These are phyloP conservation scores for Galbula dea DNA, from an alignment of 2,113 vertebrate species.

Conservation along the genomic window DNA sequence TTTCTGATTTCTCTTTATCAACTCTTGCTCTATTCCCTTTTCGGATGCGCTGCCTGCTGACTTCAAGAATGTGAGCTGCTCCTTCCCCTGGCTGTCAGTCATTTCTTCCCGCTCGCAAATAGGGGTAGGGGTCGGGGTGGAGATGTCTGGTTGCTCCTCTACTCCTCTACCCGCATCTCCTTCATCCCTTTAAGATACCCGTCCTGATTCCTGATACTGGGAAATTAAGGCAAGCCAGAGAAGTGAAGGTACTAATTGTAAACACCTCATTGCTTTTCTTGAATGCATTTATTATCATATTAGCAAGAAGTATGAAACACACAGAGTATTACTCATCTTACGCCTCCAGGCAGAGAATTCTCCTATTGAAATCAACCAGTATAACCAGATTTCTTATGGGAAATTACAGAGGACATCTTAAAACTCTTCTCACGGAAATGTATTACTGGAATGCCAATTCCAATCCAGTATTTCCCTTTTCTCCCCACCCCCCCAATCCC, in stretches of 20 bases:
- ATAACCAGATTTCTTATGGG: conserved; percentile 78
- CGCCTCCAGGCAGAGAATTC: conserved; percentile 76
- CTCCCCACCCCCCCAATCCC: background rate
- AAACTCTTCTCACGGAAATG: conserved; percentile 61
- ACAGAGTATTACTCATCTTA: conserved; percentile 67
- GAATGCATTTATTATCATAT: conserved; percentile 68
- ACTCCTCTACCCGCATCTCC: background rate
- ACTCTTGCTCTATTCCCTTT: background rate
- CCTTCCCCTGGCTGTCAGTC: background rate
- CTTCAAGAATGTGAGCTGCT: background rate
- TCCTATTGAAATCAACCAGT: conserved; percentile 75
- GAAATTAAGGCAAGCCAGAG: conserved; percentile 22
- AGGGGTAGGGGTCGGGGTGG: background rate
- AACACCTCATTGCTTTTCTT: conserved; percentile 63
- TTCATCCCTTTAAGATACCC: background rate
- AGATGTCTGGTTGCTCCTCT: background rate
- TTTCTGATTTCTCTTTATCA: background rate
- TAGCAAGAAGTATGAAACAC: conserved; percentile 66
- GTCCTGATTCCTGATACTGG: background rate
- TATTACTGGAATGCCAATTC: conserved; percentile 54
- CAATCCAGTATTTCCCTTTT: background rate
- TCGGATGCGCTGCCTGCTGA: background rate
- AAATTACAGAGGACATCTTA: conserved; percentile 70
- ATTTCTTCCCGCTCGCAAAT: background rate
- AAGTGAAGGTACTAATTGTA: conserved; percentile 62